Percentiles rank a stretch among this genome's conserved stretches.
Evolutionary conservation across 2,113 vertebrate genomes (phyloP).

Genomic region (Podilymbus podiceps): DNA sequence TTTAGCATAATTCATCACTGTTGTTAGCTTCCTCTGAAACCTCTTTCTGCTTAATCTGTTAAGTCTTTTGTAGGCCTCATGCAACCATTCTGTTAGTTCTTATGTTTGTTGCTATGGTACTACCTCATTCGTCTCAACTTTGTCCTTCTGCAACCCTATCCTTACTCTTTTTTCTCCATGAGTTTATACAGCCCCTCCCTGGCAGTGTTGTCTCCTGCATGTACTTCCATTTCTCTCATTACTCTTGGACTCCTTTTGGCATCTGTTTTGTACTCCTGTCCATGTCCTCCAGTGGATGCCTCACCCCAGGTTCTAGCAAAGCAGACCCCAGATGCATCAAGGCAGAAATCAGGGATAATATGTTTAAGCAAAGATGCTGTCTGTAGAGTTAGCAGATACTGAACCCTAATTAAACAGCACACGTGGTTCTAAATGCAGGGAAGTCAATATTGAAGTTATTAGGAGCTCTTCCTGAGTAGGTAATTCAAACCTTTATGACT

Average conservation of each 20-base stretch:
- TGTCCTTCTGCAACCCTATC: neutral
- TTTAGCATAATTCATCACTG: neutral
- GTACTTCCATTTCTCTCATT: neutral
- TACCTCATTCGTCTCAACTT: neutral
- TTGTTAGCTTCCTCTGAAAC: neutral
- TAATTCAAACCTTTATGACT: neutral
- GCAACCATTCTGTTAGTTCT: neutral
- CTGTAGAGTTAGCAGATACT: rapidly evolving
- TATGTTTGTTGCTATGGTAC: neutral
- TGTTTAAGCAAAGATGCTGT: neutral
- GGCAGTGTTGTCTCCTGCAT: neutral
- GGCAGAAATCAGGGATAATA: neutral
- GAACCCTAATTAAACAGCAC: neutral
- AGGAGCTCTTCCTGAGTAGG: neutral
- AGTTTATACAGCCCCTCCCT: neutral
- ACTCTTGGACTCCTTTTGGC: neutral
- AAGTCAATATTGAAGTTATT: neutral
- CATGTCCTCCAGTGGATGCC: neutral
- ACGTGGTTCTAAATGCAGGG: neutral
- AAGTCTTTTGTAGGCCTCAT: neutral
- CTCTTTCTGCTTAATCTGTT: neutral
- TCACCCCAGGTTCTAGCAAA: neutral
- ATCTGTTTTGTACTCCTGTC: neutral
- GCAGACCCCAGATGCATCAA: neutral
- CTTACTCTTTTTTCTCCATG: neutral